These are phyloP conservation scores for Pygmarrhopalites habei DNA, from an alignment of 1,140 invertebrate species.

Conservation along the genomic window DNA sequence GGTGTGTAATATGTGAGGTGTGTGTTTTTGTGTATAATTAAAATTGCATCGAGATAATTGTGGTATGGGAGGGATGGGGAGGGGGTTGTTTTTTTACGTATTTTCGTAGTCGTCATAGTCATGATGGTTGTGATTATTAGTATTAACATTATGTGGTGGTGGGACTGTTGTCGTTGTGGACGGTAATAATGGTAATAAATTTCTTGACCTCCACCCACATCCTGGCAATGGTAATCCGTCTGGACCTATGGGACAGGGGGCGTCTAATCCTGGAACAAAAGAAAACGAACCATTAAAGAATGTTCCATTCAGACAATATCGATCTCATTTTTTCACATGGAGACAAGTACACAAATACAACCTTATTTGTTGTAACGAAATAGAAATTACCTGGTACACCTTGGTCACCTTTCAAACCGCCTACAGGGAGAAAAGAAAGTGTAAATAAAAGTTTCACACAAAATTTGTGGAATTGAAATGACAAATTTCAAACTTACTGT, in stretches of 20 bases:
- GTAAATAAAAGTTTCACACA: too few relatives aligned
- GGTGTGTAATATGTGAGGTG: background rate
- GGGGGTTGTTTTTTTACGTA: slow-evolving; percentile 20
- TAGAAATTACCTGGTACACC: too few relatives aligned
- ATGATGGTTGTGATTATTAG: slow-evolving; percentile 10
- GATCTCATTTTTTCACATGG: too few relatives aligned
- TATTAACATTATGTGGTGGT: slow-evolving; percentile 3
- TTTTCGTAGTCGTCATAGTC: slow-evolving; percentile 28
- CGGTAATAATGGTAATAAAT: slow-evolving; percentile 6
- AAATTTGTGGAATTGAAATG: too few relatives aligned
- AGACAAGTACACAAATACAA: too few relatives aligned
- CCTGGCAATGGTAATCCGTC: slow-evolving; percentile 69
- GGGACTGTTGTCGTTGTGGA: slow-evolving; percentile 2
- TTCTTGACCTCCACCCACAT: slow-evolving; percentile 10
- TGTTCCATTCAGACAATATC: too few relatives aligned
- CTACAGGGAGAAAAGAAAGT: too few relatives aligned
- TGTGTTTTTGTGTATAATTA: too few relatives aligned
- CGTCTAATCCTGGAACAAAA: slow-evolving; percentile 90
- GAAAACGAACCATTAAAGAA: too few relatives aligned
- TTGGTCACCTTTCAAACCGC: slow-evolving; percentile 86
- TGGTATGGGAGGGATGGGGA: background rate
- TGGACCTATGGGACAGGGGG: slow-evolving; percentile 87
- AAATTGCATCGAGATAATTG: background rate
- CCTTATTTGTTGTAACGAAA: too few relatives aligned
- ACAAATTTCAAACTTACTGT: too few relatives aligned